Evolutionary conservation across 2,113 vertebrate species (phyloP).

Genomic region (Aix galericulata): DNA sequence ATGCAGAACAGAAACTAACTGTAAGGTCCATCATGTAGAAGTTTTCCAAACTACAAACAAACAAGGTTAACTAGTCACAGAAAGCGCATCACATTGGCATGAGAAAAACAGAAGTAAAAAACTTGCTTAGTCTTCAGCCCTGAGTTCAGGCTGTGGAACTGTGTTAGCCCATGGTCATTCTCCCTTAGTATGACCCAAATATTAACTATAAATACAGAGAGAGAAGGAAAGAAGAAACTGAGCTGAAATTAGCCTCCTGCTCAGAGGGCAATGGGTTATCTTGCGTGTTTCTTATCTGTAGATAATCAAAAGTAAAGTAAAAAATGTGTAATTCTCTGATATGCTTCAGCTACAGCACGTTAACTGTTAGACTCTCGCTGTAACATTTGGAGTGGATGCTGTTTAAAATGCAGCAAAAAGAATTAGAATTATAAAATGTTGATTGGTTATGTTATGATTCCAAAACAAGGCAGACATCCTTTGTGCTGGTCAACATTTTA

Average conservation of each 20-base stretch:
- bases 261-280: background rate
- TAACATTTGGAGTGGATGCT: background rate
- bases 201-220: background rate
- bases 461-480: constrained; percentile 15
- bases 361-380: background rate
- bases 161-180: background rate
- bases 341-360: background rate
- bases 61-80: background rate
- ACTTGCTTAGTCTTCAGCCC: background rate
- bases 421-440: background rate
- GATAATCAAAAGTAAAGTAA: background rate
- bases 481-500: constrained; percentile 34
- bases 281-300: background rate
- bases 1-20: constrained; percentile 1
- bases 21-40: background rate
- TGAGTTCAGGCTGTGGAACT: background rate
- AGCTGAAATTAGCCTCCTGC: background rate
- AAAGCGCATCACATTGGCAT: background rate
- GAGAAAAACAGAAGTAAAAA: background rate
- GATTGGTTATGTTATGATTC: background rate
- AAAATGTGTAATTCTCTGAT: background rate
- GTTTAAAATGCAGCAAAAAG: background rate
- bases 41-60: background rate
- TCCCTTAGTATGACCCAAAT: background rate
- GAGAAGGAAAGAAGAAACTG: background rate